Evolutionary conservation across 2,888 invertebrate genomes (phyloP), one percentile per base, ranked within the genome.

Genomic region (Argyra leucocephala): DNA sequence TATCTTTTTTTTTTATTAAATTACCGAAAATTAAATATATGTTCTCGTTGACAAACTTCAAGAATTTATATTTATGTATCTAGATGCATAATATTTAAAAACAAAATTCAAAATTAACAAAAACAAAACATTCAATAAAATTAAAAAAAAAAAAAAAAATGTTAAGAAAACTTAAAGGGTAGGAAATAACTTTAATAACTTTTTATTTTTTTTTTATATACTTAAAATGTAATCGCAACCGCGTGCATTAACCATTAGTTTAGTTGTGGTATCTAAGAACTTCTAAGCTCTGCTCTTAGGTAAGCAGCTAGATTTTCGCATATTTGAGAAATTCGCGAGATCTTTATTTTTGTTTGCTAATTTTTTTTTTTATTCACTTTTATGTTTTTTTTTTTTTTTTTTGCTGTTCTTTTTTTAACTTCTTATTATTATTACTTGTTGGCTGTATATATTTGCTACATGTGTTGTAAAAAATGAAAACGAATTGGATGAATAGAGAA

Each of bases 171-270:
- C 12, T 31, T 31, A 10, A 31, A 31, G 31, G 31, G 7, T 31
- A 10, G 7, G 2, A 26, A 26, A 26, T 6, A 26, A 26, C 12
- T 37, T 37, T 10, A 15, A 9, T 48, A 12, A 18, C 18, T 48
- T 48, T 2, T 48, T 48, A 18, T 48, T 48, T 48, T 48, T 37
- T 48, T 48, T 48, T 48, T 48, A 5, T 48, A 12, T 12, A 18
- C 18, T n/a, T 48, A 18, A 48, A 48, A 12, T 48, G 12, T 12
- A 48, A 48, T 48, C 48, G 48, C 48, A 48, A 69, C 70, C 71
- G 71, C 71, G 71, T 71, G 71, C 71, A 71, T 71, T 70, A 70
- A 71, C 70, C 67, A 71, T 70, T 71, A 71, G 71, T 70, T 69
- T 69, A 71, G 71, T 71, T 69, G 68, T 62, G 57, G 66, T 66